Base-by-base conservation (phyloP, 2,888 invertebrate genomes). In the Eupithecia subfuscata region DNA sequence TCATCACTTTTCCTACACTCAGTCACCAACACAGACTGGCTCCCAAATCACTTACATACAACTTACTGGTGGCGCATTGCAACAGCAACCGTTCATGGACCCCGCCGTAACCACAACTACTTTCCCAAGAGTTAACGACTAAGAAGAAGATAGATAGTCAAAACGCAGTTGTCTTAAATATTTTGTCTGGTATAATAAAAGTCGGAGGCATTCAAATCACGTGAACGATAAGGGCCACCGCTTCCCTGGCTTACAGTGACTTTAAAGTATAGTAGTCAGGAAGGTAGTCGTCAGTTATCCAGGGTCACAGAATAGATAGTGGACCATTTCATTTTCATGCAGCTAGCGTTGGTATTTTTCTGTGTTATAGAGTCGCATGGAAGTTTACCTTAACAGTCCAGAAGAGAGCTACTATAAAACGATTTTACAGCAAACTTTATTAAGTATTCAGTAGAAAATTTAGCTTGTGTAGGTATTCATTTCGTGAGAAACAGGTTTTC, bases 171-270 rank as follows among this genome's bases (percentile, higher is more conserved):
- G 87, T 88, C 85, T 87, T 88, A 88, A 90, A 89, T 88, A 91
- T 91, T 91, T 88, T 87, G 88, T 90, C 89, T 90, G 89, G 90
- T 89, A 87, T 87, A 89, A 88, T 90, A 90, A 91, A 90, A 90
- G 83, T 88, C 77, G 70, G 78, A 78, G 81, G 84, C 84, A 92
- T 91, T 91, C 92, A 86, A 88, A 89, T 89, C 92, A 92, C 91
- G 91, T 87, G 85, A 87, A 84, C 87, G 90, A 90, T 91, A 91
- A 91, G 90, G 90, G 90, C 90, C 87, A 85, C 86, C 86, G 87
- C 89, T 88, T 88, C 88, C 69, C 83, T 82, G 87, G 88, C 90
- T 91, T 89, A 90, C 88, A 85, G 81, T 81, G 87, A 89, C 89
- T 91, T 89, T 90, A 89, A 88, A 90, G 90, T 90, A 89, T 89